Percentiles rank a stretch among this genome's conserved stretches.
Conservation (phyloP, 2,797 vertebrate genomes). For the Tolypeutes matacus region DNA sequence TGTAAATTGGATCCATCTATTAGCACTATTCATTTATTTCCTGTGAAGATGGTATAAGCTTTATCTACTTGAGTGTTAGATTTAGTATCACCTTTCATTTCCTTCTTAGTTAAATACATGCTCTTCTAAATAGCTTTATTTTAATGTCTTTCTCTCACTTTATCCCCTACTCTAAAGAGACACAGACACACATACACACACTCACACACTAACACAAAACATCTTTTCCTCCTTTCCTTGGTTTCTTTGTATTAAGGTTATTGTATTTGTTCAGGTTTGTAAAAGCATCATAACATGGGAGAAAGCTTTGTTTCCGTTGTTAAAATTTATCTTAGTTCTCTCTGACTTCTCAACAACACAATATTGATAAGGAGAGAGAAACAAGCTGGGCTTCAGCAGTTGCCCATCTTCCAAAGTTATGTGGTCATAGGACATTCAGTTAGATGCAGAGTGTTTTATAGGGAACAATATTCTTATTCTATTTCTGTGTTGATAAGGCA, state of each 20-base stretch:
- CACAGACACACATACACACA: neutral
- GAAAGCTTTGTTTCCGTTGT: neutral
- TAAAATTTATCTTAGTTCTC: neutral
- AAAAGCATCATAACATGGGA: neutral
- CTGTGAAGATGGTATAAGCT: slow-evolving; percentile 65
- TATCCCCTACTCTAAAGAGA: neutral
- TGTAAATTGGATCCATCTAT: slow-evolving; percentile 78
- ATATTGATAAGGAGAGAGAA: neutral
- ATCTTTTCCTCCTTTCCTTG: neutral
- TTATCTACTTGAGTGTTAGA: slow-evolving; percentile 58
- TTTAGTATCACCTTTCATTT: slow-evolving; percentile 63
- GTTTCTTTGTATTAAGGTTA: neutral
- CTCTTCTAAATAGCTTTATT: slow-evolving; percentile 65
- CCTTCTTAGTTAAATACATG: slow-evolving; percentile 50
- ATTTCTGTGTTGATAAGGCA: neutral
- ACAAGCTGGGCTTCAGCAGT: neutral
- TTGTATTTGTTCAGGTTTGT: neutral
- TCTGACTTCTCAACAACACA: neutral
- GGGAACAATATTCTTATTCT: neutral
- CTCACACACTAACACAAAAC: neutral
- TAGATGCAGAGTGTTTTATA: neutral
- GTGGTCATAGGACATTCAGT: neutral
- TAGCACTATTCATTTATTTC: slow-evolving; percentile 80
- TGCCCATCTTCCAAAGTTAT: neutral
- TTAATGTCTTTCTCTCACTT: slow-evolving; percentile 18